Percentiles rank a stretch among this genome's conserved stretches.
Evolutionary conservation across 2,113 vertebrate species (phyloP).

Genomic region (Dipodomys ordii): DNA sequence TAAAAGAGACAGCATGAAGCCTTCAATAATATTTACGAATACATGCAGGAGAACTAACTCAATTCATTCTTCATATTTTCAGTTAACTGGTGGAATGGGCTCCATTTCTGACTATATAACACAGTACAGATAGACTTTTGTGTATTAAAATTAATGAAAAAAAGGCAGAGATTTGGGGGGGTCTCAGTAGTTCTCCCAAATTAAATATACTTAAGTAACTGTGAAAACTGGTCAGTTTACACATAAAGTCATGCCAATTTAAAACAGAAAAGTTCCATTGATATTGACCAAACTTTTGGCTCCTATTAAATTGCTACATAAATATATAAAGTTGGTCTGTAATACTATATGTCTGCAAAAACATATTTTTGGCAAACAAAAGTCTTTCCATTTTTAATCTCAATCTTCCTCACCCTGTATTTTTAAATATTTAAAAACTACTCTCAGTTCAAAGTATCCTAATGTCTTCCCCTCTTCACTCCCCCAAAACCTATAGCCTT

Average conservation of each 20-base stretch:
- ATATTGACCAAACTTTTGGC: constrained; percentile 78
- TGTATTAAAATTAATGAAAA: constrained; percentile 70
- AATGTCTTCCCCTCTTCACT: background rate
- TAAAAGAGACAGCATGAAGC: constrained; percentile 72
- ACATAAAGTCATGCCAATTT: constrained; percentile 77
- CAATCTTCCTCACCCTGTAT: constrained; percentile 72
- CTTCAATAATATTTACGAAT: constrained; percentile 76
- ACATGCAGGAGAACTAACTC: constrained; percentile 58
- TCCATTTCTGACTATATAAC: constrained; percentile 59
- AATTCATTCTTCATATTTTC: constrained; percentile 63
- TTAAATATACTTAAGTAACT: constrained; percentile 77
- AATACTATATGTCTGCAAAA: constrained; percentile 79
- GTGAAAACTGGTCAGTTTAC: constrained; percentile 78
- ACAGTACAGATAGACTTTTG: constrained; percentile 67
- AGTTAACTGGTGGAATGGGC: constrained; percentile 51
- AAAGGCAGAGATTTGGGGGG: background rate
- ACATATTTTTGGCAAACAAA: constrained; percentile 82
- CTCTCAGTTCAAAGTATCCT: constrained; percentile 59
- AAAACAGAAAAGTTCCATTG: constrained; percentile 80
- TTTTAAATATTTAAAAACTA: constrained; percentile 76
- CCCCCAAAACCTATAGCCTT: background rate
- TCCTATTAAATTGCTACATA: constrained; percentile 77
- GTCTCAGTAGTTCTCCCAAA: constrained; percentile 79
- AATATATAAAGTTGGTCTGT: constrained; percentile 67
- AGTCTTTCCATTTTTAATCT: constrained; percentile 84